Conservation (phyloP, 2,888 invertebrate species). For the Kryphioiulus occultus region DNA sequence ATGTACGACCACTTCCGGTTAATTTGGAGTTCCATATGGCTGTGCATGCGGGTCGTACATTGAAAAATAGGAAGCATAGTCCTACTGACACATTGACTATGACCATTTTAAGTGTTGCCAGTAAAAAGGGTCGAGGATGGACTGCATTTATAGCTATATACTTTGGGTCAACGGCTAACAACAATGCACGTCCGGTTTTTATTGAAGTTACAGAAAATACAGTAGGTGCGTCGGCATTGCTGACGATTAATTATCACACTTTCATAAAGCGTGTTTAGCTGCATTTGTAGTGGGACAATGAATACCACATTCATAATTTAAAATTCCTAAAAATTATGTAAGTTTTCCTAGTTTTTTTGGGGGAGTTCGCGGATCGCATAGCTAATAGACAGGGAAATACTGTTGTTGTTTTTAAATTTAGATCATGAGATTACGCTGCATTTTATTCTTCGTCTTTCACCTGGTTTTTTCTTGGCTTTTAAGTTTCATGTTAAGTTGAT, state of each 20-base stretch:
- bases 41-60: not conserved
- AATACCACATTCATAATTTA: not conserved
- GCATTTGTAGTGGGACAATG: not conserved
- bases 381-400: not conserved
- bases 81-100: conserved; percentile 31
- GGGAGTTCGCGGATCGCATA: not conserved
- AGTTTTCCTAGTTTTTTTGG: not conserved
- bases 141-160: not conserved
- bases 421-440: not conserved
- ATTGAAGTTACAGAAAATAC: not conserved
- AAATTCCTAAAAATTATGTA: not conserved
- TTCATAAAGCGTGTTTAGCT: not conserved
- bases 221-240: not conserved
- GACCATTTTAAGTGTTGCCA: not conserved
- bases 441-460: not conserved
- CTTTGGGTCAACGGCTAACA: conserved; percentile 16
- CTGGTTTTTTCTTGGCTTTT: not conserved
- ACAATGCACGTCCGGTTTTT: not conserved
- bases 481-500: not conserved
- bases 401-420: not conserved
- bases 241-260: not conserved
- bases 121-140: not conserved
- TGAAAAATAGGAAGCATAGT: not conserved
- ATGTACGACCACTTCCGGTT: not conserved
- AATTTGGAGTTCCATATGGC: not conserved